A percentile compares a stretch with the other conserved stretches of the same genome.
These are phyloP conservation scores for Sciurus vulgaris DNA, from an alignment of 2,797 vertebrate genomes.

Conservation along the genomic window DNA sequence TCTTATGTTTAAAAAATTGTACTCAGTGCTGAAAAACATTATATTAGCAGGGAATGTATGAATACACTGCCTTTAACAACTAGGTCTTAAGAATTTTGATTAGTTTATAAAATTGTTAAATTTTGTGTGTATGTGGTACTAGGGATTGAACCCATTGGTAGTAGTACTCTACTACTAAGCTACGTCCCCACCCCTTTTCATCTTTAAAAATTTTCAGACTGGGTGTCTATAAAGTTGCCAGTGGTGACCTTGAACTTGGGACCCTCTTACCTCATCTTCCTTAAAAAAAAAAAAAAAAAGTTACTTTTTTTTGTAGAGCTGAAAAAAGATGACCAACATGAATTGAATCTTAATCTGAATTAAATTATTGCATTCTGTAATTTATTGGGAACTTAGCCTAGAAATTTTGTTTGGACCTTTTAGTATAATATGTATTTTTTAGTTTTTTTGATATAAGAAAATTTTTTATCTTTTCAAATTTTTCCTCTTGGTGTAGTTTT, in stretches of 20 bases:
- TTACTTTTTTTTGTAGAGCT: too few relatives aligned
- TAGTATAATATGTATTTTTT: background rate
- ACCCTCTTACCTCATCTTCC: too few relatives aligned
- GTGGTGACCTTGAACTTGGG: background rate
- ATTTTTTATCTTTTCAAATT: background rate
- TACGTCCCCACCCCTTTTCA: background rate
- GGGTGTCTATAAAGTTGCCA: background rate
- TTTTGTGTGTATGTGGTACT: background rate
- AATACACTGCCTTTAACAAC: background rate
- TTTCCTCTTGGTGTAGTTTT: slow-evolving; percentile 22
- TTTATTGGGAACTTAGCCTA: slow-evolving; percentile 41
- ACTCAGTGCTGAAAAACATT: background rate
- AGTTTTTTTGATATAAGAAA: background rate
- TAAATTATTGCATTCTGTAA: slow-evolving; percentile 31
- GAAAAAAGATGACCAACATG: background rate
- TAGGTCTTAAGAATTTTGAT: background rate
- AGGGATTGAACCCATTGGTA: too few relatives aligned
- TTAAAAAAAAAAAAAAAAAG: too few relatives aligned
- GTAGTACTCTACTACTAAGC: too few relatives aligned
- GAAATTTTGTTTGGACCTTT: slow-evolving; percentile 49
- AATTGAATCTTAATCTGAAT: slow-evolving; percentile 15
- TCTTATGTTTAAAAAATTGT: background rate
- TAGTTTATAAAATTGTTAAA: background rate
- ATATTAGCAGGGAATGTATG: background rate
- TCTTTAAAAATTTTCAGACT: background rate